phyloP scores from a whole-genome alignment of 2,888 invertebrate species.

The Lymantria monacha region DNA sequence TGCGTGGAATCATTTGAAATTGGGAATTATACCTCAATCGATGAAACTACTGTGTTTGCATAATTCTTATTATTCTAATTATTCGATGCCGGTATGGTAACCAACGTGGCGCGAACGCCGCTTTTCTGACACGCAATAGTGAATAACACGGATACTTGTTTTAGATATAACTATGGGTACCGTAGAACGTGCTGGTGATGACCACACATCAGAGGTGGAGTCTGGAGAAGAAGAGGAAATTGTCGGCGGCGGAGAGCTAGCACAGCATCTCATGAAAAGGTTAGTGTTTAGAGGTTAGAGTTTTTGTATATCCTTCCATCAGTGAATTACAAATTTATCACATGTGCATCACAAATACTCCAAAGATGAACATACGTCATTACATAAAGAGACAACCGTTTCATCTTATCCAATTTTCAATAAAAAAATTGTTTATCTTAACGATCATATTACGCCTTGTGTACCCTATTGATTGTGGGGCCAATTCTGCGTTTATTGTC shows the following conservation, averaged over 20 bases:
- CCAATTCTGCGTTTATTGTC: too few relatives aligned
- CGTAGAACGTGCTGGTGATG: slow-evolving; percentile 85
- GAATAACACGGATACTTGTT: slow-evolving; percentile 38
- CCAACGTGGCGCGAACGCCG: slow-evolving; percentile 70
- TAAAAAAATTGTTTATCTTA: too few relatives aligned
- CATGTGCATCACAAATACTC: too few relatives aligned
- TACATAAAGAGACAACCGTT: too few relatives aligned
- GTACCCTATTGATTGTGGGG: too few relatives aligned
- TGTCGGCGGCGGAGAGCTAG: slow-evolving; percentile 75
- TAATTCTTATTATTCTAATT: slow-evolving; percentile 22
- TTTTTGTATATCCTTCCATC: not conserved
- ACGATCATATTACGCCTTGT: too few relatives aligned
- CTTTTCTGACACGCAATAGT: slow-evolving; percentile 10
- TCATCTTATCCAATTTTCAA: too few relatives aligned
- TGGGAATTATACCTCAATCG: slow-evolving; percentile 18
- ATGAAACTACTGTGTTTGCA: slow-evolving; percentile 11
- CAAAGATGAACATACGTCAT: too few relatives aligned
- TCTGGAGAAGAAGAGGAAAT: slow-evolving; percentile 85
- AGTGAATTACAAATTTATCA: too few relatives aligned
- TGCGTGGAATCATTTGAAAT: slow-evolving; percentile 2
- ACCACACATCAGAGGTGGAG: slow-evolving; percentile 84
- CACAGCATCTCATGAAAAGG: slow-evolving; percentile 72
- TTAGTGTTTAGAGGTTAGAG: slow-evolving; percentile 42
- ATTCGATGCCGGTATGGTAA: slow-evolving; percentile 48
- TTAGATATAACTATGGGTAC: slow-evolving; percentile 82